Evolutionary conservation across 2,113 vertebrate genomes (phyloP), one percentile per base, ranked within the genome.

Genomic region (Macaca nemestrina): DNA sequence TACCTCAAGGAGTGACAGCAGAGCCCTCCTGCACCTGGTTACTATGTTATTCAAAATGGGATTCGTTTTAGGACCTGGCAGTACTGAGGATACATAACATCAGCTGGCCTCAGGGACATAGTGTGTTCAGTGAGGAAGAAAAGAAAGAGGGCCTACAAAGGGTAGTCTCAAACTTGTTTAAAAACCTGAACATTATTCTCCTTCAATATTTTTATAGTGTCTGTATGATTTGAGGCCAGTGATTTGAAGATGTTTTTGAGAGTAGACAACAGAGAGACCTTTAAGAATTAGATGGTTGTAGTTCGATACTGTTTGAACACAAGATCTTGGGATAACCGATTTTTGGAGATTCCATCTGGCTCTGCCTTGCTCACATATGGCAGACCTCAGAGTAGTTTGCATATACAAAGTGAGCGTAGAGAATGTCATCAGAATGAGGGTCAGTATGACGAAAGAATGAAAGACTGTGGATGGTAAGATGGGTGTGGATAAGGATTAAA

Each of bases 1-100:
- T 16, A 72, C 43, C 75, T 88, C 38, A 30, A 93, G 93, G 94
- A 50, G 20, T 80, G 90, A 83, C 48, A 97, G 83, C 84, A 93
- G 79, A 86, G 48, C 48, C 90, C 73, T 90, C 93, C 93, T 57
- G 70, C 70, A 80, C 18, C 3, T 93, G 30, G 38, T 96, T 83
- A 67, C 22, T 40, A 13, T 64, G 64, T 96, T 92, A 35, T 14
- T 85, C 50, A 40, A 52, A 67, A 82, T 5, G 27, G 85, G 45
- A 79, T 50, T 59, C 10, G 25, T 43, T 40, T 59, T 32, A 87
- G 67, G 64, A 82, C 61, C 20, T 0, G 14, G 80, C 13, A 52
- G n/a, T 16, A 5, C 48, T 4, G 32, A 61, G 61, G 88, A 32
- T 20, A 8, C 8, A 4, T 30, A 50, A 30, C 35, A 27, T 67